Base-by-base conservation (phyloP, 2,797 vertebrate species). In the Phataginus tetradactyla region DNA sequence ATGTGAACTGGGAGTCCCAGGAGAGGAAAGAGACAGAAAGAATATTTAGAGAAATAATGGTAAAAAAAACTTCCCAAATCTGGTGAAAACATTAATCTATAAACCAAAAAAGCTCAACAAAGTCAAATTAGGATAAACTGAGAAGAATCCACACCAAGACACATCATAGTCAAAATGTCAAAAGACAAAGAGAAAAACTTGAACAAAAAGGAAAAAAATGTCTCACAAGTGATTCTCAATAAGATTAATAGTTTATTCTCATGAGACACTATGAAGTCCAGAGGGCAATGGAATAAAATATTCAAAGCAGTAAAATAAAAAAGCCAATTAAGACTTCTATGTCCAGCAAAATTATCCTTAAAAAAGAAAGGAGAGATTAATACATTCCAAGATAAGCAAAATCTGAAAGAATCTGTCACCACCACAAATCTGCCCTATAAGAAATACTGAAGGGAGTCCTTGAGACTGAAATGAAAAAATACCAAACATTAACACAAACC, bases 281-380 rank as follows among this genome's bases (percentile, higher is more conserved):
- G 53, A 61, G 34, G 39, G 39, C 68, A 86, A 5, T 17, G 27
- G 21, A 45, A 87, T 37, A 55, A 81, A 34, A 53, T 49, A 88
- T 59, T 29, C 29, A 53, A 94, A 81, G 7, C 42, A 53, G 21
- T 37, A 1, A 86, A 55, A 86, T 5, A 34, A 86, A 80, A 86
- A 75, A 27, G 8, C 55, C 71, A 69, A 51, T 17, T 29, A 86
- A 77, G 63, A 74, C 14, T 81, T 79, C 57, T 32, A 34, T 18
- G 45, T 53, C 51, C 34, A 86, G 21, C 12, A 86, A 81, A 81
- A 86, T 23, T 55, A 84, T 23, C 77, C 74, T 45, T 61, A 20
- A 68, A 77, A 83, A 72, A 32, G n/a, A 15, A 86, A 91, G 32
- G 14, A 9, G 49, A 55, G 84, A 92, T 92, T 63, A 88, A 92